Conservation (phyloP, 2,888 invertebrate genomes). For the Artemia sp. region DNA sequence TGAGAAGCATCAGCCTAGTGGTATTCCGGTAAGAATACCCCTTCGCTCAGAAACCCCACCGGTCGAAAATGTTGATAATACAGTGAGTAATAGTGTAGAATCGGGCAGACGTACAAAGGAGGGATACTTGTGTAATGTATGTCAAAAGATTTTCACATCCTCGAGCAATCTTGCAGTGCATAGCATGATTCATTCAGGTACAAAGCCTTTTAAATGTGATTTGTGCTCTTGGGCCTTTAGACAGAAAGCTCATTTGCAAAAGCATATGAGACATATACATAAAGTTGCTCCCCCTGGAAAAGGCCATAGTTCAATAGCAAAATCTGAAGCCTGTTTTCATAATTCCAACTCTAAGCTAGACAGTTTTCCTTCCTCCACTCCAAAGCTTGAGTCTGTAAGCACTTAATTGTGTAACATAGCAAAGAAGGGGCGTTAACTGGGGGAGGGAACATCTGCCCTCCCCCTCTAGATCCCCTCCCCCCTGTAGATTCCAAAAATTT, state of each 20-base stretch:
- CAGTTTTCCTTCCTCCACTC: too few relatives aligned
- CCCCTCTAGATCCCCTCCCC: too few relatives aligned
- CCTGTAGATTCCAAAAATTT: too few relatives aligned
- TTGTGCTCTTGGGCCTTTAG: constrained; percentile 22
- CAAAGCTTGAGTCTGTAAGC: too few relatives aligned
- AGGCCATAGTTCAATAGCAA: background rate
- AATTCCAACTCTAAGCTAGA: too few relatives aligned
- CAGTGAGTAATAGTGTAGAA: background rate
- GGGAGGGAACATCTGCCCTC: too few relatives aligned
- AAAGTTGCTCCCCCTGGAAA: constrained; percentile 16
- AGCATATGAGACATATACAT: constrained; percentile 23
- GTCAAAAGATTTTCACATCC: constrained; percentile 22
- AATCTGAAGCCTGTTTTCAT: too few relatives aligned
- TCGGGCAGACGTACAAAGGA: constrained; percentile 17
- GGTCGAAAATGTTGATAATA: constrained; percentile 14
- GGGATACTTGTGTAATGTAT: constrained; percentile 22
- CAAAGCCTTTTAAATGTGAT: constrained; percentile 23
- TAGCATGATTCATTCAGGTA: constrained; percentile 22
- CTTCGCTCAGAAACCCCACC: constrained; percentile 3
- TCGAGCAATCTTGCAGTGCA: constrained; percentile 22
- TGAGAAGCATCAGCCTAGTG: constrained; percentile 1
- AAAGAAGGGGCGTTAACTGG: too few relatives aligned
- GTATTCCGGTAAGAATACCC: constrained; percentile 8
- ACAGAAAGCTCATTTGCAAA: constrained; percentile 22
- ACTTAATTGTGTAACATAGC: too few relatives aligned